A percentile compares a stretch with the other conserved stretches of the same genome.
These are phyloP conservation scores for Pterocles burchelli DNA, from an alignment of 2,113 vertebrate species.

Conservation along the genomic window DNA sequence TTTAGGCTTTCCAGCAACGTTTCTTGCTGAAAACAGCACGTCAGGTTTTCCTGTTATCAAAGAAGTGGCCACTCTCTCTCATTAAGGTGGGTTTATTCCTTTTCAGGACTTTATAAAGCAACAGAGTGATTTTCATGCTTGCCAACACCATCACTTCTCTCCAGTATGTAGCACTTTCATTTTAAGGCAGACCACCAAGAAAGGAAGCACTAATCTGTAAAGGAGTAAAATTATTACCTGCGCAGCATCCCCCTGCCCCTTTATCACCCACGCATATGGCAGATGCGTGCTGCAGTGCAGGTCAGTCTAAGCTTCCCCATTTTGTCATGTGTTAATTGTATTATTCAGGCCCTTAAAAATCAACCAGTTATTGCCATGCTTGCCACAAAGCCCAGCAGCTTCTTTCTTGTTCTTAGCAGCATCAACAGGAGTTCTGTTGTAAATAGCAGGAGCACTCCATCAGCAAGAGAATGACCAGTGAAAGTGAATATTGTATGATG, in stretches of 20 bases:
- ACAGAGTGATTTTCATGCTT: background rate
- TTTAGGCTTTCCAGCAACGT: background rate
- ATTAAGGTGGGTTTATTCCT: background rate
- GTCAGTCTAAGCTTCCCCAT: background rate
- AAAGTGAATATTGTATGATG: background rate
- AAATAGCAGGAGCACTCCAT: background rate
- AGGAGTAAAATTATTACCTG: background rate
- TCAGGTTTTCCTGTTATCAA: background rate
- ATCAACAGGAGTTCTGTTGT: background rate
- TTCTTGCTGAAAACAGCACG: background rate
- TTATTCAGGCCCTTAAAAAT: background rate
- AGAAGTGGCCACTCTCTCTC: background rate
- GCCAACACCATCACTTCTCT: background rate
- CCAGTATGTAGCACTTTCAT: accelerated
- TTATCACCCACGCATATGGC: background rate
- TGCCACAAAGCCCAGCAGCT: background rate
- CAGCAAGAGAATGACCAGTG: background rate
- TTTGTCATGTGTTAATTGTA: background rate
- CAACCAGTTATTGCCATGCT: background rate
- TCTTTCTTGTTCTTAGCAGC: background rate
- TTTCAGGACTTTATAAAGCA: background rate
- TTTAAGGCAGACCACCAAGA: background rate
- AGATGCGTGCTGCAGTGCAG: accelerated
- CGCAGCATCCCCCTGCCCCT: accelerated
- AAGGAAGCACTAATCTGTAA: background rate